These are phyloP conservation scores for Ellobius talpinus DNA, from an alignment of 2,113 vertebrate genomes.

Conservation along the genomic window DNA sequence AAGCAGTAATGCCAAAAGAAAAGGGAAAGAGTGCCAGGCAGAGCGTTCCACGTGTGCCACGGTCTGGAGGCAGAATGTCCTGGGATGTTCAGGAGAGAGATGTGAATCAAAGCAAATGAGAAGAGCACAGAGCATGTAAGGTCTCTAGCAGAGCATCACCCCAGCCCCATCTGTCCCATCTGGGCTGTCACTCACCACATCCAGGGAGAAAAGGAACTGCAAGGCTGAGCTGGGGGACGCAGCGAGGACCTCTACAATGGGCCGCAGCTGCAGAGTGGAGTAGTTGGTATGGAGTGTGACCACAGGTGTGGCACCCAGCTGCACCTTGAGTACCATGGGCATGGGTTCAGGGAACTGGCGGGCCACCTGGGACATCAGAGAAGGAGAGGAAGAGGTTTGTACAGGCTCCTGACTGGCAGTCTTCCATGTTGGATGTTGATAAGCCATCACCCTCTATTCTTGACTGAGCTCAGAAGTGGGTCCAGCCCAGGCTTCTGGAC, in stretches of 20 bases:
- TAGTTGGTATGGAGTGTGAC: conserved; percentile 15
- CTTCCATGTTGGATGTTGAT: fast-evolving
- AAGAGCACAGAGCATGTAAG: neutral
- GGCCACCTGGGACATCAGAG: conserved; percentile 66
- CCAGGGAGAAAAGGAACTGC: conserved; percentile 78
- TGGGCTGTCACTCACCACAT: conserved; percentile 74
- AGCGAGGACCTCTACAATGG: conserved; percentile 70
- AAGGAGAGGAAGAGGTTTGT: neutral
- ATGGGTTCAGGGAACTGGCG: conserved; percentile 46
- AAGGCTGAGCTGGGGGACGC: conserved; percentile 52
- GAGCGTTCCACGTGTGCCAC: neutral
- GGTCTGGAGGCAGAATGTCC: neutral
- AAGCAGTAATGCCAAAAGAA: neutral
- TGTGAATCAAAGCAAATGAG: neutral
- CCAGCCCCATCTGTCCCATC: neutral
- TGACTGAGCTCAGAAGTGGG: neutral
- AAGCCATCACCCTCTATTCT: fast-evolving
- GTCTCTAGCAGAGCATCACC: fast-evolving
- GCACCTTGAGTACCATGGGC: conserved; percentile 74
- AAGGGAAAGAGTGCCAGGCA: neutral
- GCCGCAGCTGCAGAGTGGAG: conserved; percentile 62
- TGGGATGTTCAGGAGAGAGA: neutral
- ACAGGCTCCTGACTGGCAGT: neutral
- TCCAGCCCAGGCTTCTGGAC: neutral
- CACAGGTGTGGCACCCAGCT: conserved; percentile 38